Percentiles rank a stretch among this genome's conserved stretches.
Conservation (phyloP, 1,140 invertebrate species). For the Dendroctonus ponderosae region DNA sequence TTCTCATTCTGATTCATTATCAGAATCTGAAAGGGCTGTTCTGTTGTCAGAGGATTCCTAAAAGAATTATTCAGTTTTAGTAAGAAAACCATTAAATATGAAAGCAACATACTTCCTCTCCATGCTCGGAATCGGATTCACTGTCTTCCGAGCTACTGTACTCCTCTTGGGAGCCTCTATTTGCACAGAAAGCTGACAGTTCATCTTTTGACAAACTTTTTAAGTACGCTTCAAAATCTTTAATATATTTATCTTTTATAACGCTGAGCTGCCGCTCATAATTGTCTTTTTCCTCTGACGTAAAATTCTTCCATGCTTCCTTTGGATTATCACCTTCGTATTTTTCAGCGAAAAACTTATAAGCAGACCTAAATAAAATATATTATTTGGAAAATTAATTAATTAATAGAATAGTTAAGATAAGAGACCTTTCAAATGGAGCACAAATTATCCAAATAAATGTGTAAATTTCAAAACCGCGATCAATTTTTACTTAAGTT, state of each 20-base stretch:
- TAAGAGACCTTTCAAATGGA: no score
- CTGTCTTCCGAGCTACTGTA: conserved; percentile 15
- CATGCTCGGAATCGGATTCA: conserved; percentile 17
- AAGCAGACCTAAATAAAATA: conserved; percentile 48
- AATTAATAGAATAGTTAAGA: not conserved
- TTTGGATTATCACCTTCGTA: conserved; percentile 45
- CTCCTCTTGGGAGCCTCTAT: conserved; percentile 6
- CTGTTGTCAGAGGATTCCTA: conserved; percentile 18
- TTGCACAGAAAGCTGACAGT: conserved; percentile 43
- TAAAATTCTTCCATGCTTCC: conserved; percentile 48
- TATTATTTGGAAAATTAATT: conserved; percentile 3
- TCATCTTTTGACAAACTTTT: conserved; percentile 49
- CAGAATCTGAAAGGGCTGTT: conserved; percentile 9
- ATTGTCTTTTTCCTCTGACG: conserved; percentile 45
- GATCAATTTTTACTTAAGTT: no score
- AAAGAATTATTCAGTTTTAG: conserved; percentile 2
- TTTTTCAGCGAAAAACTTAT: conserved; percentile 48
- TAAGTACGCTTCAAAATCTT: conserved; percentile 52
- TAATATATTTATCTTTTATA: conserved; percentile 50
- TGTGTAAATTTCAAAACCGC: no score
- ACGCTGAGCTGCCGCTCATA: conserved; percentile 47
- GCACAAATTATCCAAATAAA: no score
- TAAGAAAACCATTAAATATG: not conserved
- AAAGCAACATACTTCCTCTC: conserved; percentile 4
- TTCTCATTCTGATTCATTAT: conserved; percentile 14